Evolutionary conservation across 2,113 vertebrate species (phyloP), one percentile per base, ranked within the genome.

Genomic region (Peromyscus californicus): DNA sequence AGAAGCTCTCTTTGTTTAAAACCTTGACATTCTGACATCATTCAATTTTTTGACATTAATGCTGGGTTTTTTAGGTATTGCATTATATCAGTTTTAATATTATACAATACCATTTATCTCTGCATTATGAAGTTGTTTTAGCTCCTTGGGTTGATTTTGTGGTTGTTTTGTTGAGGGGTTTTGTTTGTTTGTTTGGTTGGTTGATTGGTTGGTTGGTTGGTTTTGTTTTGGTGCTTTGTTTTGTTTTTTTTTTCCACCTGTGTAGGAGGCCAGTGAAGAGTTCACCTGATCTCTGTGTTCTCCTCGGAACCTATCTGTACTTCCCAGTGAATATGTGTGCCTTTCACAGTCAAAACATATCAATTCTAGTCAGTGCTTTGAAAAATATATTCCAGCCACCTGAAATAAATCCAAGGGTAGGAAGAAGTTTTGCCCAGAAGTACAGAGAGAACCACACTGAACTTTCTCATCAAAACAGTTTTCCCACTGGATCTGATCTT

Each of bases 321-420:
- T 75, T 95, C 19, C 69, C 24, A 48, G 33, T 61, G 54, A 93
- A 63, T 17, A 42, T 61, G 15, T 45, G 74, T 90, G 91, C 61
- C 59, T 93, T 95, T 94, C 70, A 87, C 29, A 22, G 36, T n/a
- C 24, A 96, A 63, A 80, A 96, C 91, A 57, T 24, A 59, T 39
- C 94, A 89, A 93, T 67, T 92, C 76, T 86, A 45, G 6, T 87
- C 51, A 61, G 93, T 45, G 15, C 48, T 89, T 92, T 92, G 88
- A 21, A 2, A 92, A 61, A 61, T 90, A 45, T 80, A 16, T 75
- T 83, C 86, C 94, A 93, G 26, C 51, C 72, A 90, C 70, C 59
- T 92, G 83, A 95, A 95, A 94, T 95, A 93, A 97, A 36, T 31
- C 33, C 57, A 90, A 42, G 31, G 59, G 72, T 45, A 72, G 24